Evolutionary conservation across 2,888 invertebrate species (phyloP), one percentile per base, ranked within the genome.

Genomic region (Cantharis flavilabris): DNA sequence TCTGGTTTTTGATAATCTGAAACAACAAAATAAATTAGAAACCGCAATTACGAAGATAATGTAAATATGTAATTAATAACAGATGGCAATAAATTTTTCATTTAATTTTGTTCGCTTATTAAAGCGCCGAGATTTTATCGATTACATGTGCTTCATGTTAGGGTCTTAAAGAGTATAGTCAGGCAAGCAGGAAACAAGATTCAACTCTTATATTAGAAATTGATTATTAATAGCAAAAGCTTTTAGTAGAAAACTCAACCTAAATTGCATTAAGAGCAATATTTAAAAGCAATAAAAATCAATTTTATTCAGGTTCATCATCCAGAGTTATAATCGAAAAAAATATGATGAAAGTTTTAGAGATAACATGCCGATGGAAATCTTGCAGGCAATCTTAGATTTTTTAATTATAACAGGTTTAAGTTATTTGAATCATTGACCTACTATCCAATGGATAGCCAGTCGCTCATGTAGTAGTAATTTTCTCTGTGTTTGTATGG

Each of bases 1-100:
- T 76, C 73, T 65, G 76, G 67, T 20, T 73, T 70, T 71, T 71
- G 70, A 20, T 76, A 76, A 73, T 73, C 76, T 76, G 73, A 62
- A 76, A 73, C 23, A 67, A 13, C 9, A 1, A 69, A n/a, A 14
- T 30, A 9, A 30, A 69, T 28, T 69, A 69, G 65, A 49, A 49
- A 49, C n/a, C 49, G 49, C n/a, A 49, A 49, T 49, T 49, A n/a
- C 49, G n/a, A 49, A n/a, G 49, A 49, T 49, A n/a, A 49, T 7
- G 49, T 49, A 49, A n/a, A 49, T 49, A 49, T 26, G 26, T 5
- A 23, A n/a, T 49, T 49, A 49, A 49, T n/a, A 49, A n/a, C 7
- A 49, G n/a, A 49, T 49, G n/a, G 49, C 5, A 49, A 49, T n/a
- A n/a, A n/a, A 49, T 49, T 49, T 49, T 49, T 49, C n/a, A 49